Conservation (phyloP, 2,797 vertebrate species). For the Tokudaia tokunoshimensis region DNA sequence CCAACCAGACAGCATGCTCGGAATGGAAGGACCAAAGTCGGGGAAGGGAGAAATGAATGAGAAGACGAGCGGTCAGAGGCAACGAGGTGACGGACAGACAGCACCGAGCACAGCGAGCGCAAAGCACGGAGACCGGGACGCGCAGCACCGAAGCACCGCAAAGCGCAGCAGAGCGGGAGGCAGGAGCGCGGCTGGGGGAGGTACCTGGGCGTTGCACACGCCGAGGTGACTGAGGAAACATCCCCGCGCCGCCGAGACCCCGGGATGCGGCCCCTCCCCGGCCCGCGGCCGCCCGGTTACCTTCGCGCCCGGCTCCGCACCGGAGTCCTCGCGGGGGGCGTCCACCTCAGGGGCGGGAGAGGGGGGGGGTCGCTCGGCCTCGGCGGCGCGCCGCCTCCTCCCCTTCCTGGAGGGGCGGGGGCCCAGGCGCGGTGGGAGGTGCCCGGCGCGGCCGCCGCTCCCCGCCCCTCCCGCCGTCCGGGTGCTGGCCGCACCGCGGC, state of each 20-base stretch:
- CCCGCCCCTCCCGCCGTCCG: constrained; percentile 73
- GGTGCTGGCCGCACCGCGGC: constrained; percentile 71
- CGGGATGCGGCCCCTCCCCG: constrained; percentile 68
- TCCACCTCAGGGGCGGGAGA: constrained; percentile 71
- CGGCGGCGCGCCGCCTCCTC: constrained; percentile 78
- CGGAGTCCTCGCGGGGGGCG: constrained; percentile 55
- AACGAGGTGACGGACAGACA: constrained; percentile 26
- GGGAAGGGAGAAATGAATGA: constrained; percentile 70
- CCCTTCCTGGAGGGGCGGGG: constrained; percentile 81
- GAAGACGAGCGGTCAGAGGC: constrained; percentile 8
- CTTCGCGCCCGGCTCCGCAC: constrained; percentile 72
- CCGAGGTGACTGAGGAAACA: constrained; percentile 45
- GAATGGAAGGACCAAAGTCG: constrained; percentile 34
- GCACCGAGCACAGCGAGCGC: not conserved
- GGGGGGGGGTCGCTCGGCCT: constrained; percentile 70
- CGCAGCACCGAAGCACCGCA: constrained; percentile 45
- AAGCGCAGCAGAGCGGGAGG: constrained; percentile 31
- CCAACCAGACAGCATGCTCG: constrained; percentile 62
- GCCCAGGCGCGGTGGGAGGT: constrained; percentile 75
- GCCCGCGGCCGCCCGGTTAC: constrained; percentile 75
- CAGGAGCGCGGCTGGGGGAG: constrained; percentile 75
- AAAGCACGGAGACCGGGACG: not conserved
- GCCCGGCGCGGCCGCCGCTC: constrained; percentile 64
- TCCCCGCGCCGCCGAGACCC: constrained; percentile 71
- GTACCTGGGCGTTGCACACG: constrained; percentile 67